Base-by-base conservation (phyloP, 2,113 vertebrate species). In the Otus sunia region DNA sequence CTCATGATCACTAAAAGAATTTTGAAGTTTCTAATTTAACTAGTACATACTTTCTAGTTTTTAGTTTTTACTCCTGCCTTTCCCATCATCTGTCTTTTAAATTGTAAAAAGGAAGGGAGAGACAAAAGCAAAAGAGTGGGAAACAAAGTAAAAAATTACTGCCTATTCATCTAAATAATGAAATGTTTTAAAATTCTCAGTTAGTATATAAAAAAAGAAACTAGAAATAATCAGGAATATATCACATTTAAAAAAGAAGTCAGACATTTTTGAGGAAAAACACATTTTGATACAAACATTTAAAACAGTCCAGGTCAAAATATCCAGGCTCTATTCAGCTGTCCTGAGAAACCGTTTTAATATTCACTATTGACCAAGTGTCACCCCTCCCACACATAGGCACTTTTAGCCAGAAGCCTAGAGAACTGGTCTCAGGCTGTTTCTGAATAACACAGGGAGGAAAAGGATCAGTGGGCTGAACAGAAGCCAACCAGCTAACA, bases 351-450 rank as follows among this genome's bases (percentile, higher is more conserved):
- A 72, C 2, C 39, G 14, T 36, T 95, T 80, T 77, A 73, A 50
- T 26, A 58, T 29, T 26, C 11, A 11, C 15, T 82, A 3, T 32
- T 79, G 58, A 23, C 26, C 2, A 6, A 36, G 20, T 9, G 8
- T 56, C 1, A 2, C 23, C 29, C 86, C 21, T 88, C 43, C 6
- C 49, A 81, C 1, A 0, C 0, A 1, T 10, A 52, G 49, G 10
- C 52, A 73, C 26, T 66, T 94, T 71, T 50, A 82, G 62, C 9
- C 18, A 80, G 62, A 73, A 82, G 25, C 36, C 34, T 39, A 6
- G 60, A 60, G 17, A 88, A 4, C 3, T 34, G 19, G 13, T 60
- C 63, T 64, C 19, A 12, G 11, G 26, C 25, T 88, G 39, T 9
- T 67, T 11, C 68, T 80, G n/a, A 67, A 32, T 53, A 80, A 63